Evolutionary conservation across 2,113 vertebrate species (phyloP).

Genomic region (Eonycteris spelaea): DNA sequence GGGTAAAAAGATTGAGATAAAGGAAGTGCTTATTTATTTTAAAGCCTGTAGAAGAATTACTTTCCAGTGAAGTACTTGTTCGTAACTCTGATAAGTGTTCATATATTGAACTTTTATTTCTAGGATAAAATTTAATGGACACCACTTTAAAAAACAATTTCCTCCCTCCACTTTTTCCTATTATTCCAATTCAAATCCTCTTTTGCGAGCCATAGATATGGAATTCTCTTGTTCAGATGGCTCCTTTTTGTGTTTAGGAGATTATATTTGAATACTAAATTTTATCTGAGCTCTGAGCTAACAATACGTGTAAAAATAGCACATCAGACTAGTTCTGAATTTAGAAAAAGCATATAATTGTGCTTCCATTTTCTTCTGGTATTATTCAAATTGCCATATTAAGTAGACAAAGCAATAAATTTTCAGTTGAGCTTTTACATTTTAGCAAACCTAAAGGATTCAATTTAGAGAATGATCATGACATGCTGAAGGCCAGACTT

Average conservation of each 20-base stretch:
- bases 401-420: conserved; percentile 29
- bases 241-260: conserved; percentile 32
- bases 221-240: background rate
- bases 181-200: conserved; percentile 43
- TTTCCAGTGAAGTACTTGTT: conserved; percentile 41
- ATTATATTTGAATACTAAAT: conserved; percentile 60
- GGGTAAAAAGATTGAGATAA: conserved; percentile 25
- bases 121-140: conserved; percentile 37
- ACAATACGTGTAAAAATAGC: conserved; percentile 62
- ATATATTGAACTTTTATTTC: conserved; percentile 37
- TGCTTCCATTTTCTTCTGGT: conserved; percentile 56
- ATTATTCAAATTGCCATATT: conserved; percentile 56
- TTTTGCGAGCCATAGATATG: background rate
- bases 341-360: conserved; percentile 39
- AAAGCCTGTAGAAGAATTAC: conserved; percentile 15
- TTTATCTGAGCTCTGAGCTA: conserved; percentile 55
- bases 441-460: background rate
- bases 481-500: background rate
- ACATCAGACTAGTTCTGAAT: background rate
- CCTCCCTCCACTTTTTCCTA: background rate
- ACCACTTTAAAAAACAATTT: conserved; percentile 50
- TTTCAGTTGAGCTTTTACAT: conserved; percentile 34
- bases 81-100: conserved; percentile 31
- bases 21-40: conserved; percentile 54
- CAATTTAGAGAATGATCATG: background rate